phyloP scores from a whole-genome alignment of 1,140 invertebrate genomes.

The Himalopsyche phryganea region DNA sequence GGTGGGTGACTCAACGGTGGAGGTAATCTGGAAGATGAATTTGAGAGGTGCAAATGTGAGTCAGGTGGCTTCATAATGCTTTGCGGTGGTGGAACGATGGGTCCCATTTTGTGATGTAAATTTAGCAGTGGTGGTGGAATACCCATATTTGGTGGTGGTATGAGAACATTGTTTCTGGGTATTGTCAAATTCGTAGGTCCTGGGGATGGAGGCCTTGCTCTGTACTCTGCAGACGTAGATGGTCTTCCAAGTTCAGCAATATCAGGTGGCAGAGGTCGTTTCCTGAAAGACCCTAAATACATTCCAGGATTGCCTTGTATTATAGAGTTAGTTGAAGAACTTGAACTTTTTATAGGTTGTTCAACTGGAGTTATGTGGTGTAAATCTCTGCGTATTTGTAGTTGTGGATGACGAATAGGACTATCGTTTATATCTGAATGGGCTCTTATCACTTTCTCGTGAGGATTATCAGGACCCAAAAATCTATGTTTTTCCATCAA shows the following conservation, averaged over 20 bases:
- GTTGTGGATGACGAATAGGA: constrained; percentile 45
- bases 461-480: constrained; percentile 51
- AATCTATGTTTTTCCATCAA: constrained; percentile 53
- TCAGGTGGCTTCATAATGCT: constrained; percentile 41
- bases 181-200: constrained; percentile 52
- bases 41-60: constrained; percentile 31
- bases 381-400: constrained; percentile 70
- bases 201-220: constrained; percentile 49
- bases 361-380: constrained; percentile 52
- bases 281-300: constrained; percentile 55
- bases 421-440: constrained; percentile 43
- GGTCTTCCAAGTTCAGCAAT: constrained; percentile 45
- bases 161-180: constrained; percentile 41
- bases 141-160: constrained; percentile 36
- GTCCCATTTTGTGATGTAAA: constrained; percentile 49
- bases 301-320: constrained; percentile 50
- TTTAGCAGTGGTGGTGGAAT: constrained; percentile 43
- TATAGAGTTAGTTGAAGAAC: constrained; percentile 44
- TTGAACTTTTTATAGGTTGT: constrained; percentile 32
- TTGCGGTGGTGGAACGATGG: constrained; percentile 49
- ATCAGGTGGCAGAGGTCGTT: constrained; percentile 46
- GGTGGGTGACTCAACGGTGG: constrained; percentile 44
- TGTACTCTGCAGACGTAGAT: constrained; percentile 43
- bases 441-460: constrained; percentile 48
- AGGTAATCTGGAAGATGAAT: constrained; percentile 32